Evolutionary conservation across 2,113 vertebrate genomes (phyloP), one percentile per base, ranked within the genome.

Genomic region (Colossoma macropomum): DNA sequence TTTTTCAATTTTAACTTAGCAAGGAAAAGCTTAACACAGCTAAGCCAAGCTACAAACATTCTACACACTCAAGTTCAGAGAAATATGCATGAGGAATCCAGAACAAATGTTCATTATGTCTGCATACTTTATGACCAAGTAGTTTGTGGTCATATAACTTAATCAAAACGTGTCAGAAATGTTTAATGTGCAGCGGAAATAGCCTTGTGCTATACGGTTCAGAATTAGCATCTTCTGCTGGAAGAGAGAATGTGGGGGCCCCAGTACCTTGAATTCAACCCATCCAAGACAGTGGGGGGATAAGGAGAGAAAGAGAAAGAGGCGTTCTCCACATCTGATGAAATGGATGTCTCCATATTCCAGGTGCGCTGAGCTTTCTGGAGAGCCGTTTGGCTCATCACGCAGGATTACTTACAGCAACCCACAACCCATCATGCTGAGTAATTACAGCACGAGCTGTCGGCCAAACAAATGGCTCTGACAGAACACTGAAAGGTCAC

Each of bases 401-500:
- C 86, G 13, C 80, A 38, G 34, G 75, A 82, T 89, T 86, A 90
- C 86, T 88, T 56, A 81, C 83, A 60, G 85, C 54, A 77, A 80
- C 34, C 78, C 78, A 30, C 65, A 68, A 88, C 69, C 76, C n/a
- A 83, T 86, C 88, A 79, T 32, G 54, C 83, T 93, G 92, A 93
- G 76, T 92, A 93, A 93, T 92, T 87, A 85, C 82, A 84, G 75
- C 87, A 0, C 79, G 82, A 86, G 85, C 86, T 88, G 91, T 92
- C 90, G 86, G 28, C 62, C 86, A 88, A 92, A 94, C 92, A 90
- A 94, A 94, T 79, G 92, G 90, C 25, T 85, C 77, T 86, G 90
- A 90, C 91, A 89, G 77, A n/a, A 56, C 87, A 79, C 84, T 82
- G 52, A 93, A 93, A 93, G 93, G 93, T 94, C 93, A 93, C 84